A percentile compares a stretch with the other conserved stretches of the same genome.
phyloP scores from a whole-genome alignment of 2,888 invertebrate species.

The Ophion slaviceki region DNA sequence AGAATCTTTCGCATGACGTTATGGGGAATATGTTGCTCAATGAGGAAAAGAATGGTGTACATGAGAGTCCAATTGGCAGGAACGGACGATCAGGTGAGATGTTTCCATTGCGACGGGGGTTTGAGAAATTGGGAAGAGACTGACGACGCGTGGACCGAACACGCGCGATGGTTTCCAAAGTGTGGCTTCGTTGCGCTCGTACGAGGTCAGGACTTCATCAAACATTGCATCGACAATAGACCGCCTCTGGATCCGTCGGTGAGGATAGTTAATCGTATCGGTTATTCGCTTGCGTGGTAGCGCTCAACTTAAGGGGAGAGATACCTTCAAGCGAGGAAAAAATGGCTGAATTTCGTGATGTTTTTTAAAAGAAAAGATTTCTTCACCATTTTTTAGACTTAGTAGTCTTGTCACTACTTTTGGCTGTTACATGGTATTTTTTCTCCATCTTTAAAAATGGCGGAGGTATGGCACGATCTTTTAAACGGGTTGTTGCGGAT shows the following conservation, averaged over 20 bases:
- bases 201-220: conserved; percentile 92
- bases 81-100: conserved; percentile 91
- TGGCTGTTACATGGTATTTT: too few species aligned
- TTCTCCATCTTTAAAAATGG: too few species aligned
- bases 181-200: conserved; percentile 93
- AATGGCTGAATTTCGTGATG: too few species aligned
- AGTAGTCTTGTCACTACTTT: too few species aligned
- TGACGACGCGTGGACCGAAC: conserved; percentile 97
- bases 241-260: conserved; percentile 77
- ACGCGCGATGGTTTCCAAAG: conserved; percentile 96
- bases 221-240: conserved; percentile 81
- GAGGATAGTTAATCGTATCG: neutral
- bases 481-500: too few species aligned
- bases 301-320: neutral
- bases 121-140: conserved; percentile 94
- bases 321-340: too few species aligned
- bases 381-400: too few species aligned
- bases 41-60: neutral
- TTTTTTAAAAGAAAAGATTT: too few species aligned
- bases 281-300: neutral
- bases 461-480: too few species aligned
- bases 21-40: neutral
- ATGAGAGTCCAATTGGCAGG: conserved; percentile 81
- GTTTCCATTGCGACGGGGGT: conserved; percentile 98
- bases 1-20: neutral